Conservation (phyloP, 2,797 vertebrate species). For the Falco columbarius region DNA sequence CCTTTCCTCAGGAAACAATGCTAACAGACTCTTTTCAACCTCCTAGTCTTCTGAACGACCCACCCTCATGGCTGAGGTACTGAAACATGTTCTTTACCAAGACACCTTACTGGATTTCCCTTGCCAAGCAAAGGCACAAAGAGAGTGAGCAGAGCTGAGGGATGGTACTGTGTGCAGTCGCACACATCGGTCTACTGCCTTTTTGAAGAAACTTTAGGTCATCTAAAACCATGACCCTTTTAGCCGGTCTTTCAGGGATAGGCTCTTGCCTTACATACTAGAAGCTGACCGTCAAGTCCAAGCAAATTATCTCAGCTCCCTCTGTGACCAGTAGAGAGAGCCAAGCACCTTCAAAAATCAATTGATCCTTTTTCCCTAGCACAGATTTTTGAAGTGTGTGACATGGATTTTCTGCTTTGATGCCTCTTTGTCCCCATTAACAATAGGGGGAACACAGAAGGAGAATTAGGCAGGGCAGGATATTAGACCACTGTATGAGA, state of each 20-base stretch:
- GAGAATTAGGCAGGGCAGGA: not conserved
- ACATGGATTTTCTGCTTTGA: not conserved
- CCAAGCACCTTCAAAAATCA: slow-evolving; percentile 12
- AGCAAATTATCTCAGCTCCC: not conserved
- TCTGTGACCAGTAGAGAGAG: not conserved
- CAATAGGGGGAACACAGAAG: not conserved
- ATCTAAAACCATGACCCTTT: not conserved
- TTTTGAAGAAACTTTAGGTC: not conserved
- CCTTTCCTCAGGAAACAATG: not conserved
- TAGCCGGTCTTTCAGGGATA: not conserved
- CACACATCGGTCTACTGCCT: fast-evolving
- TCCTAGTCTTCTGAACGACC: not conserved
- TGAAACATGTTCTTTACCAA: not conserved
- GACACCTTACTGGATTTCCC: not conserved
- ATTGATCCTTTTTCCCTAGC: not conserved
- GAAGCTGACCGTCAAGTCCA: not conserved
- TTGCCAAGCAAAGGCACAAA: not conserved
- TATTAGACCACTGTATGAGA: not conserved
- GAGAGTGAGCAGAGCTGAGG: not conserved
- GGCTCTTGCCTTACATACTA: not conserved
- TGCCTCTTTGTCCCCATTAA: not conserved
- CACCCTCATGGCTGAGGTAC: not conserved
- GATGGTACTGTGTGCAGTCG: not conserved
- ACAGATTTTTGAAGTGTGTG: not conserved
- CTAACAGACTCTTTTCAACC: not conserved